A percentile compares a stretch with the other conserved stretches of the same genome.
Evolutionary conservation across 2,797 vertebrate species (phyloP).

Genomic region (Anableps anableps): DNA sequence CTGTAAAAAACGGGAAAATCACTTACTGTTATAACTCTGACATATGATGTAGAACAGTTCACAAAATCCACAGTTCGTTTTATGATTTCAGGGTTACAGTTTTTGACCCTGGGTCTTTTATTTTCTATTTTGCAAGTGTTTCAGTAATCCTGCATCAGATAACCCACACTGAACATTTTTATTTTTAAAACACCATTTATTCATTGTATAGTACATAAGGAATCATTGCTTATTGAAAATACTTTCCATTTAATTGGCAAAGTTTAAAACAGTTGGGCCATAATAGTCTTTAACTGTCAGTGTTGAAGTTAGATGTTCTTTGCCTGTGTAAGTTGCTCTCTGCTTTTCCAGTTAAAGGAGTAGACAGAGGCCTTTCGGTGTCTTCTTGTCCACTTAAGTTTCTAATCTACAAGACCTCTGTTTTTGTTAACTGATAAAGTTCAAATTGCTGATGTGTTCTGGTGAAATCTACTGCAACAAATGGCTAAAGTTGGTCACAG

Average conservation of each 20-base stretch:
- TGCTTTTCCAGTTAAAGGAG: not conserved
- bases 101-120: no score
- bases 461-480: not conserved
- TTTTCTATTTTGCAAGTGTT: not conserved
- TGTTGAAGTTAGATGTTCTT: not conserved
- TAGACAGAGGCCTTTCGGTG: no score
- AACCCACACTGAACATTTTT: not conserved
- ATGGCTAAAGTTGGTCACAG: not conserved
- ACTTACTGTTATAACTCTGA: no score
- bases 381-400: not conserved
- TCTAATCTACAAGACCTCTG: not conserved
- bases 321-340: not conserved
- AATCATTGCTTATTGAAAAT: not conserved
- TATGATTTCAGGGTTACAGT: not conserved
- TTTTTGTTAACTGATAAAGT: not conserved
- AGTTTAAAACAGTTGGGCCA: not conserved
- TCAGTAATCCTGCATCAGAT: not conserved
- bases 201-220: no score
- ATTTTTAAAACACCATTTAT: no score
- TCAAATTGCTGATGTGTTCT: not conserved
- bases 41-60: no score
- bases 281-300: not conserved
- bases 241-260: not conserved
- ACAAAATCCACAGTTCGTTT: not conserved
- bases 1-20: no score